phyloP scores from a whole-genome alignment of 2,797 vertebrate genomes.

The Delichon dasypus region DNA sequence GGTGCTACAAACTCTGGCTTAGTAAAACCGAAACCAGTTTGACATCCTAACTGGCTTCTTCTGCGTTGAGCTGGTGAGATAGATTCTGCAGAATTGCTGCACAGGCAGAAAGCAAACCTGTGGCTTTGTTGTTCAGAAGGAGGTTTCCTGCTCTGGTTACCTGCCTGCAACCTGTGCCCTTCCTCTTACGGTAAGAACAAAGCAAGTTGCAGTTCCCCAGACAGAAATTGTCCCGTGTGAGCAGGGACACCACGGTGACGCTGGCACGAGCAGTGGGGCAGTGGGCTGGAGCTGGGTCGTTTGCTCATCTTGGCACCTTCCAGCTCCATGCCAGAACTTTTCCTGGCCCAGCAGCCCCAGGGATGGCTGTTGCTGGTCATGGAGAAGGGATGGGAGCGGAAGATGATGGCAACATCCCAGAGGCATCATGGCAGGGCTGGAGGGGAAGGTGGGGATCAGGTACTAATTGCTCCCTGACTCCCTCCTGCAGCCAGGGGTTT shows the following conservation, averaged over 20 bases:
- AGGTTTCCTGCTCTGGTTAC: neutral
- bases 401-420: neutral
- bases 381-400: neutral
- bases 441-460: neutral
- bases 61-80: neutral
- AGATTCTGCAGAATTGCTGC: neutral
- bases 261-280: rapidly evolving
- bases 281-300: neutral
- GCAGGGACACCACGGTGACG: rapidly evolving
- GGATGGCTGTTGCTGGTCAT: rapidly evolving
- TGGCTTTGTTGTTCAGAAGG: neutral
- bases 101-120: neutral
- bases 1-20: neutral
- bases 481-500: neutral
- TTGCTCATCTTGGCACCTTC: neutral
- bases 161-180: rapidly evolving
- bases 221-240: neutral
- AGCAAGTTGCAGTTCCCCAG: neutral
- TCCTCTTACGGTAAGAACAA: neutral
- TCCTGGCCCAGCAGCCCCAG: neutral
- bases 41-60: neutral
- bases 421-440: neutral
- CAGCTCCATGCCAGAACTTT: neutral
- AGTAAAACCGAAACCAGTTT: slow-evolving; percentile 16
- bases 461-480: neutral